Evolutionary conservation across 1,140 invertebrate species (phyloP).

Genomic region (Mactra quadrangularis): DNA sequence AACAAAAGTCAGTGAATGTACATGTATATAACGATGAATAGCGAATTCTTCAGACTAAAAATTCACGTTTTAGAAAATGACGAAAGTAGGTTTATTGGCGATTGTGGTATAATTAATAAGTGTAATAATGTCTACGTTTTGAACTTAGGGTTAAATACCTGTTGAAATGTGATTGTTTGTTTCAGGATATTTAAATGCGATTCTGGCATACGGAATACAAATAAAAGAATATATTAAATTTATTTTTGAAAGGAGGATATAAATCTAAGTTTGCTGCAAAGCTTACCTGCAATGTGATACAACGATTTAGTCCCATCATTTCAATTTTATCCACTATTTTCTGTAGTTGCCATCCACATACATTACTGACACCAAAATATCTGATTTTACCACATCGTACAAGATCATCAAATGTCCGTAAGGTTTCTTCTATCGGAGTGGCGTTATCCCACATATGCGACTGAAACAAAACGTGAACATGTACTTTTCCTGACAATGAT

Average conservation of each 20-base stretch:
- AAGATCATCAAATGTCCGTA: conserved; percentile 71
- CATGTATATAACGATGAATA: no score
- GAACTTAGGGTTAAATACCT: no score
- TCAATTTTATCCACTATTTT: conserved; percentile 70
- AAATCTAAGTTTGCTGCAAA: background rate
- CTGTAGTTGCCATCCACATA: conserved; percentile 78
- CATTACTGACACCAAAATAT: conserved; percentile 75
- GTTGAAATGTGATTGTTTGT: no score
- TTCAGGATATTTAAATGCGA: no score
- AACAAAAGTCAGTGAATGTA: background rate
- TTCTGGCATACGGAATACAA: no score
- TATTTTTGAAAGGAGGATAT: background rate
- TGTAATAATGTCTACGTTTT: no score
- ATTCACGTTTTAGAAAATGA: no score
- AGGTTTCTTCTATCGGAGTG: conserved; percentile 73
- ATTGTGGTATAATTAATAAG: no score
- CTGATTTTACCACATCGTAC: conserved; percentile 73
- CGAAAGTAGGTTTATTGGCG: no score
- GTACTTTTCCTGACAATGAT: no score
- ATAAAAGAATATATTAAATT: no score
- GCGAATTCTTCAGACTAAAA: no score
- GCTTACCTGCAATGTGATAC: conserved; percentile 68
- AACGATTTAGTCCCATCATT: conserved; percentile 46
- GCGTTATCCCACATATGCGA: conserved; percentile 67
- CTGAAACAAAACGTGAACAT: background rate